Evolutionary conservation across 2,797 vertebrate genomes (phyloP), one percentile per base, ranked within the genome.

Genomic region (Diglossa cyanea): DNA sequence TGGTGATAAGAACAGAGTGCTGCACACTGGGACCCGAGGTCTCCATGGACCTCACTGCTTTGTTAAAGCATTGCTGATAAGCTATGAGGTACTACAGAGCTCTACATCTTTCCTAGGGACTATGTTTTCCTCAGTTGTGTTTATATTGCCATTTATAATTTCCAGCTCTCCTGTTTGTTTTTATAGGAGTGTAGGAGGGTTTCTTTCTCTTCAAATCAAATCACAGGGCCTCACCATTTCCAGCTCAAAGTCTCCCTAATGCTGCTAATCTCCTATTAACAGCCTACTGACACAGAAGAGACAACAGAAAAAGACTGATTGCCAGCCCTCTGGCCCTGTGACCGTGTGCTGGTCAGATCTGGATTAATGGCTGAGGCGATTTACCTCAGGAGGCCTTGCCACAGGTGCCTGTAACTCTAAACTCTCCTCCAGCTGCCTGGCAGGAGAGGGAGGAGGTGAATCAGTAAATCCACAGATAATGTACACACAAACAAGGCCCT

Each of bases 301-400:
- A 90, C 89, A 35, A 70, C 94, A 88, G 90, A 70, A 92, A 90
- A 88, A 92, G 86, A 67, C 74, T 88, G 92, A 80, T 28, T 87
- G 93, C 79, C 91, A 93, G 91, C 70, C 61, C 91, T 66, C 66
- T 96, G 93, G 78, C 95, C 91, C 89, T 95, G 84, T 96, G 95
- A 95, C 95, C 55, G n/a, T 58, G 74, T 63, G 73, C 72, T 44
- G 57, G 67, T 94, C 96, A 92, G 92, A 95, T 88, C 91, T 95
- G 95, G 97, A 97, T 96, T 96, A 96, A 94, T 60, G 25, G 84
- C 23, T 95, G 95, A 96, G 94, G 80, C 39, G 95, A 96, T 97
- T 96, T 97, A 88, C 93, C 91, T 93, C 80, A 84, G 78, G 93
- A 95, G 61, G 90, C 93, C 85, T 92, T 82, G 67, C 30, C 85